Evolutionary conservation across 2,888 invertebrate genomes (phyloP).

Genomic region (Cybosia mesomella): DNA sequence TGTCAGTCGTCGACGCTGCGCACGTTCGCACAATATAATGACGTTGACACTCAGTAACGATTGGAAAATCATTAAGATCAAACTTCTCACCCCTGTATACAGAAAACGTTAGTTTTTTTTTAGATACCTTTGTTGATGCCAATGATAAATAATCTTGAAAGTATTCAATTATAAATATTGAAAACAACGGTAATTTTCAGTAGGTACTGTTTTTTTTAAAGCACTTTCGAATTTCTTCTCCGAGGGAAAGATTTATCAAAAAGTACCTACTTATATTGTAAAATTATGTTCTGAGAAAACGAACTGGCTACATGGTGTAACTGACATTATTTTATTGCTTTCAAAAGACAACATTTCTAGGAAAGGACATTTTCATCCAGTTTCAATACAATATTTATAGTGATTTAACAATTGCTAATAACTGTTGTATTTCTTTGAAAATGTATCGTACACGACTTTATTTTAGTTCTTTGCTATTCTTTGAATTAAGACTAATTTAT

Average conservation of each 20-base stretch:
- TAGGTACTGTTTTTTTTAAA: neutral
- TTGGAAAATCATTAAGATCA: neutral
- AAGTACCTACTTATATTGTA: neutral
- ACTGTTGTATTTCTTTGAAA: neutral
- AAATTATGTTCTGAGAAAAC: neutral
- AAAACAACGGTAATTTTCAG: neutral
- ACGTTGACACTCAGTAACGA: neutral
- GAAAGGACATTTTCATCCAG: neutral
- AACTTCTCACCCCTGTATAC: neutral
- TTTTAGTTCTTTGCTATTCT: neutral
- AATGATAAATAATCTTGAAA: too few relatives aligned
- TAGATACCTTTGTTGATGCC: neutral
- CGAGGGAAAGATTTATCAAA: neutral
- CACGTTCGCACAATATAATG: neutral
- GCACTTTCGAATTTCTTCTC: neutral
- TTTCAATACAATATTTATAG: neutral
- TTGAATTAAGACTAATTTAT: too few relatives aligned
- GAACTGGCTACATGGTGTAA: neutral
- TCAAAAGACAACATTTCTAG: neutral
- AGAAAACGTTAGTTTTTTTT: neutral
- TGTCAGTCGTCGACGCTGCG: neutral
- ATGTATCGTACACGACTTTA: neutral
- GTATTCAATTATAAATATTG: neutral
- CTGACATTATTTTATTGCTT: neutral
- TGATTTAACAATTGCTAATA: neutral